Evolutionary conservation across 2,888 invertebrate genomes (phyloP).

Genomic region (Dasysyrphus tricinctus): DNA sequence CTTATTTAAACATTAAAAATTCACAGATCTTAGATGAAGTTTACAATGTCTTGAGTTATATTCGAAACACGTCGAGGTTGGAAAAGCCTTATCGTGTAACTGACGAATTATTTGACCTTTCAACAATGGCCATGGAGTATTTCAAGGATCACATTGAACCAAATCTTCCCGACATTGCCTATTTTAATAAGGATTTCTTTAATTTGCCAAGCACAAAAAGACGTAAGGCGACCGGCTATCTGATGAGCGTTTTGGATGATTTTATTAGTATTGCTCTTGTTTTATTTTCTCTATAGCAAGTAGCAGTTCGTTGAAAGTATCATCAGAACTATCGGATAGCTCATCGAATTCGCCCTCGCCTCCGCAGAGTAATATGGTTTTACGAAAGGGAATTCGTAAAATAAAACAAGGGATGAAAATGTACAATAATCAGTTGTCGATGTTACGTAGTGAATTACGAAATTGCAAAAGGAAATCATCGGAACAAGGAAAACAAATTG

Average conservation of each 20-base stretch:
- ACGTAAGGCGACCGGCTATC: conserved; percentile 77
- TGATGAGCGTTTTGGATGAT: conserved; percentile 11
- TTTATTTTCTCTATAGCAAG: conserved; percentile 77
- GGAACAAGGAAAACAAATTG: conserved; percentile 93
- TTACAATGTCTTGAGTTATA: conserved; percentile 92
- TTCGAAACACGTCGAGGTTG: conserved; percentile 91
- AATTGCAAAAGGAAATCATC: conserved; percentile 92
- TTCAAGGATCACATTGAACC: conserved; percentile 97
- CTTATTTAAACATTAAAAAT: conserved; percentile 17
- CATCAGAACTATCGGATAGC: conserved; percentile 81
- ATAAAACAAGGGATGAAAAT: conserved; percentile 95
- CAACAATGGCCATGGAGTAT: conserved; percentile 99
- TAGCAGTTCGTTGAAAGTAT: conserved; percentile 79
- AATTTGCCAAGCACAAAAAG: conserved; percentile 84
- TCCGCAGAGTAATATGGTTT: conserved; percentile 93
- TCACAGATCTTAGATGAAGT: conserved; percentile 94
- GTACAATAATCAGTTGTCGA: conserved; percentile 92
- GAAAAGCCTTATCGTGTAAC: conserved; percentile 96
- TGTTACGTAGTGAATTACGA: conserved; percentile 91
- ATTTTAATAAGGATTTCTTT: conserved; percentile 93
- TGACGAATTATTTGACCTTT: conserved; percentile 96
- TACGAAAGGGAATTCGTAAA: conserved; percentile 93
- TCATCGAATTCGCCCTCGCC: conserved; percentile 85
- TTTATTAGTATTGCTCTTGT: conserved; percentile 75
- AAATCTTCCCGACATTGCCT: conserved; percentile 93